These are phyloP conservation scores for Neomonachus schauinslandi DNA, from an alignment of 2,113 vertebrate species.

Conservation along the genomic window DNA sequence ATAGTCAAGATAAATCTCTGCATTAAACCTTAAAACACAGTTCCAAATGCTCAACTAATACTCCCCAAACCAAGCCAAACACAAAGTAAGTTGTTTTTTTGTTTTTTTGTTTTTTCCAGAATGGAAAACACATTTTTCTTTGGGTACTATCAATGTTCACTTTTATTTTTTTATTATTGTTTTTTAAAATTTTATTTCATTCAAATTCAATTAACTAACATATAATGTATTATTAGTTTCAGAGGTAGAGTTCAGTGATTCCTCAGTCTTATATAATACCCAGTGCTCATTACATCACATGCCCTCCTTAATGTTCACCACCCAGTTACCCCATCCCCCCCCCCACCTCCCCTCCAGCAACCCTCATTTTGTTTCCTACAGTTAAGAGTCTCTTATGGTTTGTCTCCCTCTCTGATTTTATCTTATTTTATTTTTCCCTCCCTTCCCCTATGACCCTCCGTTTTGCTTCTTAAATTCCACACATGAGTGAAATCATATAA, in stretches of 20 bases:
- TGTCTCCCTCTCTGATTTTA: neutral
- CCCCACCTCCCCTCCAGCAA: neutral
- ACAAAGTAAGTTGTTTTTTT: neutral
- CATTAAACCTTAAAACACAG: constrained; percentile 37
- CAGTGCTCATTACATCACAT: neutral
- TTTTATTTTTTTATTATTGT: neutral
- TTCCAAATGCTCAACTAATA: neutral
- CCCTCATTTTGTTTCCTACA: neutral
- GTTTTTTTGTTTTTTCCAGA: neutral
- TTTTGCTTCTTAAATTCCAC: neutral
- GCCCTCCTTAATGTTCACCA: neutral
- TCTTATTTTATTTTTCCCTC: neutral
- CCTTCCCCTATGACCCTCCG: neutral
- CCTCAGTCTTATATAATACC: neutral
- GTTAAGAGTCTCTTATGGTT: neutral
- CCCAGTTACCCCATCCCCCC: no score
- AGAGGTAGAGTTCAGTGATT: neutral
- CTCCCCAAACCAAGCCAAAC: constrained; percentile 8
- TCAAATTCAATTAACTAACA: neutral
- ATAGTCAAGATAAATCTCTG: constrained; percentile 27
- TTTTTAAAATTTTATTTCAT: neutral
- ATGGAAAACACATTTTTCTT: constrained; percentile 45
- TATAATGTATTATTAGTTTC: neutral
- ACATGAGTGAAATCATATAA: neutral
- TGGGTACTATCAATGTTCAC: neutral